Percentiles rank a stretch among this genome's conserved stretches.
These are phyloP conservation scores for Bradypus variegatus DNA, from an alignment of 2,797 vertebrate genomes.

Conservation along the genomic window DNA sequence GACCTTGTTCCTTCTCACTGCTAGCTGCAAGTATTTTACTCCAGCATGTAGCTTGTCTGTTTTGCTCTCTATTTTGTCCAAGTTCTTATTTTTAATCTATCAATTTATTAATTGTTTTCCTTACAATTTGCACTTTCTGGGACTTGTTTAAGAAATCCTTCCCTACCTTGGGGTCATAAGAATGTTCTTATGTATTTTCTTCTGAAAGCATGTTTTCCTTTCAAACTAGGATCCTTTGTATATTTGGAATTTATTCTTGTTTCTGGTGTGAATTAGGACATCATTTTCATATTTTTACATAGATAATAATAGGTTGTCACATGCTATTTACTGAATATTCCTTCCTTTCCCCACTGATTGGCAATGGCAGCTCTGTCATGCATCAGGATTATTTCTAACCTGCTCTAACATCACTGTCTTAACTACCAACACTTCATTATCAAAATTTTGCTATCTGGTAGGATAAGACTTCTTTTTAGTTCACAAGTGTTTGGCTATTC, in stretches of 20 bases:
- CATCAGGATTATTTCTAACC: background rate
- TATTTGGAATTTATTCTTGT: background rate
- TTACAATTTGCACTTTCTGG: background rate
- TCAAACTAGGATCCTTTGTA: background rate
- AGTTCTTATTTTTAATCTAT: constrained; percentile 25
- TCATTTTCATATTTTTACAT: background rate
- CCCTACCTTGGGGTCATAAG: background rate
- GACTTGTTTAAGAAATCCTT: background rate
- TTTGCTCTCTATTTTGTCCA: background rate
- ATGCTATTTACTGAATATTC: background rate
- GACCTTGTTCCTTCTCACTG: too few relatives aligned
- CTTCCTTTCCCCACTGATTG: background rate
- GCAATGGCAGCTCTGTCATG: background rate
- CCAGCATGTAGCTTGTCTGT: background rate
- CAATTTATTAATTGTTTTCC: background rate
- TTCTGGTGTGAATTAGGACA: background rate
- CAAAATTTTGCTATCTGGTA: background rate
- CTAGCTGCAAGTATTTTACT: constrained; percentile 15
- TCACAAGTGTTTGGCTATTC: background rate
- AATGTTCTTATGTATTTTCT: background rate
- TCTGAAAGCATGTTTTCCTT: constrained; percentile 8
- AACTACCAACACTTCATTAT: background rate
- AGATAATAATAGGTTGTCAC: background rate
- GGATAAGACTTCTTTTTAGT: background rate
- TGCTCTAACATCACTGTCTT: background rate